Conservation (phyloP, 2,888 invertebrate genomes). For the Athripsodes cinereus region DNA sequence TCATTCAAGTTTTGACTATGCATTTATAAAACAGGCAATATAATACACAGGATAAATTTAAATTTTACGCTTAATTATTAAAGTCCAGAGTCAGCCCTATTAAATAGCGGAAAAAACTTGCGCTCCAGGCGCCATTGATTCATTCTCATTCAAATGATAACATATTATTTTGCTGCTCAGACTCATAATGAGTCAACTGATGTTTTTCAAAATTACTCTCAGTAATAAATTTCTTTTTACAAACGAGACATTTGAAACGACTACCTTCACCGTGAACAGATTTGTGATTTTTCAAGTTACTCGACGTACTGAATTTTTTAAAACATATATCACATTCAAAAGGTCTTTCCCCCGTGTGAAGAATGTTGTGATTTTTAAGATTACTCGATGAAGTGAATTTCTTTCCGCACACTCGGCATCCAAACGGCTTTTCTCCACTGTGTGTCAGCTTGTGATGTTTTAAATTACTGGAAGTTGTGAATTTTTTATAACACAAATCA, state of each 20-base stretch:
- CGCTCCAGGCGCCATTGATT: too few relatives aligned
- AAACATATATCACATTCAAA: constrained; percentile 16
- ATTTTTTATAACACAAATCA: neutral
- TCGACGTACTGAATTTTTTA: constrained; percentile 23
- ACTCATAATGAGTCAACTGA: neutral
- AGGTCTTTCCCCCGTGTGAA: constrained; percentile 17
- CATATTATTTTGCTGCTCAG: too few relatives aligned
- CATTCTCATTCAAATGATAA: too few relatives aligned
- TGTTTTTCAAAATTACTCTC: neutral
- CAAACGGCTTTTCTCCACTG: neutral
- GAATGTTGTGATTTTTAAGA: neutral
- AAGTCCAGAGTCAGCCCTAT: too few relatives aligned
- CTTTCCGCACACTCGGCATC: neutral
- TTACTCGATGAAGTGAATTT: neutral
- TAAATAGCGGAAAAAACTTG: too few relatives aligned
- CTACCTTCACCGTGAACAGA: neutral
- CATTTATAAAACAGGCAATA: too few relatives aligned
- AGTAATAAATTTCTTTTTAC: neutral
- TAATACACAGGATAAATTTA: too few relatives aligned
- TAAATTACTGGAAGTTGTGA: neutral
- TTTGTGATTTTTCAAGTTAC: constrained; percentile 10
- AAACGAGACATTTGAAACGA: neutral
- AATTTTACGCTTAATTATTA: too few relatives aligned
- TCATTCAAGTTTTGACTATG: too few relatives aligned
- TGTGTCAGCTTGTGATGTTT: neutral